These are phyloP conservation scores for Lysandra coridon DNA, from an alignment of 2,888 invertebrate genomes.

Conservation along the genomic window DNA sequence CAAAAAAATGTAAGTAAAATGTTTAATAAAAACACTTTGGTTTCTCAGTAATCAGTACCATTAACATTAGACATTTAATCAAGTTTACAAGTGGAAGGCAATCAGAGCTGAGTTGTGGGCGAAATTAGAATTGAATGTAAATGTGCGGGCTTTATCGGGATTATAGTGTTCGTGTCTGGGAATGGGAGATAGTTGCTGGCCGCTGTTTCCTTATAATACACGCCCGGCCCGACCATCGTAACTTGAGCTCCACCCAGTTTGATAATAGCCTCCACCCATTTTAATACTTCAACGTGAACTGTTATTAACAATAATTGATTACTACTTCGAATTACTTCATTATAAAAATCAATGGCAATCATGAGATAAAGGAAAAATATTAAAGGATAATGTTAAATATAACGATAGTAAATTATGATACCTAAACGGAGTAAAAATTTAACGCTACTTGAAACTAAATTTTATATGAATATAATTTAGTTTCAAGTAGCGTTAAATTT, in stretches of 20 bases:
- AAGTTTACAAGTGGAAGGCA: constrained; percentile 72
- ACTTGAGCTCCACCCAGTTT: constrained; percentile 42
- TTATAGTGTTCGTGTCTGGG: constrained; percentile 79
- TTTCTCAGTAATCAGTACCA: background rate
- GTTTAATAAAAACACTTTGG: background rate
- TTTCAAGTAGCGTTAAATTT: too few species aligned
- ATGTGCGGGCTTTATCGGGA: constrained; percentile 82
- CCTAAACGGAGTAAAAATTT: background rate
- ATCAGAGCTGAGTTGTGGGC: constrained; percentile 72
- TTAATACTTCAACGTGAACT: background rate
- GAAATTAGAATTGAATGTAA: constrained; percentile 81
- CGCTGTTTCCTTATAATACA: constrained; percentile 59
- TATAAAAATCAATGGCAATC: background rate
- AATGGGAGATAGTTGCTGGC: constrained; percentile 74
- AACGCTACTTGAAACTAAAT: background rate
- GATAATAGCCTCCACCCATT: constrained; percentile 21
- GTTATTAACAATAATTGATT: background rate
- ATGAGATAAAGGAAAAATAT: background rate
- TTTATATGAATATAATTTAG: too few species aligned
- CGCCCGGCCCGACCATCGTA: constrained; percentile 50
- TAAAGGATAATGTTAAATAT: background rate
- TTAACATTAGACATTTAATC: constrained; percentile 59
- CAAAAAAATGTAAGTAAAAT: background rate
- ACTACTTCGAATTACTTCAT: background rate
- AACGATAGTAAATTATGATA: too few species aligned